phyloP scores from a whole-genome alignment of 2,888 invertebrate species.

The Caradrina clavipalpis region DNA sequence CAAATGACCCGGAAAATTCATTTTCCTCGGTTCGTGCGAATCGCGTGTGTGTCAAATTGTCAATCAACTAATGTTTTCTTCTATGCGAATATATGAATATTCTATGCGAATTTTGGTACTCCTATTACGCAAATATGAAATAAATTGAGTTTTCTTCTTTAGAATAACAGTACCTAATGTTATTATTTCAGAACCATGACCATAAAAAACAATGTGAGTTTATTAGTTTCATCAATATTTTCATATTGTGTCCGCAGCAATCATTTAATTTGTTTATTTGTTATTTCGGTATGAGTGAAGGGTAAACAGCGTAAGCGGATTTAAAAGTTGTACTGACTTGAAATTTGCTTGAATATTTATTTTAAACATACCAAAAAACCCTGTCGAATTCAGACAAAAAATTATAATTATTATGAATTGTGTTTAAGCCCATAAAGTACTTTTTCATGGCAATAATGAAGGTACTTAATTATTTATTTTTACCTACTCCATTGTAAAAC shows the following conservation, averaged over 20 bases:
- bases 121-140: too few relatives aligned
- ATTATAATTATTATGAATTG: background rate
- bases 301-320: background rate
- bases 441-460: too few relatives aligned
- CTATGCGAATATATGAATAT: background rate
- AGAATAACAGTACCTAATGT: too few relatives aligned
- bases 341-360: background rate
- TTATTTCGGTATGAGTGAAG: background rate
- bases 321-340: background rate
- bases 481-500: too few relatives aligned
- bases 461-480: too few relatives aligned
- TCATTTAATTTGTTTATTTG: background rate
- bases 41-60: background rate
- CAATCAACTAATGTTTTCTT: background rate
- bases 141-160: too few relatives aligned
- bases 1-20: conserved; percentile 1
- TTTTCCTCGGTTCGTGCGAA: background rate
- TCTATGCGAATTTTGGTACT: background rate
- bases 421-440: background rate
- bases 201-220: background rate
- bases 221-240: background rate
- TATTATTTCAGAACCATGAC: too few relatives aligned
- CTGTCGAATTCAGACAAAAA: background rate
- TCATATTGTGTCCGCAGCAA: too few relatives aligned
- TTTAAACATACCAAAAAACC: background rate